Percentiles rank a stretch among this genome's conserved stretches.
These are phyloP conservation scores for Coregonus ussuriensis DNA, from an alignment of 2,797 vertebrate genomes.

Conservation along the genomic window DNA sequence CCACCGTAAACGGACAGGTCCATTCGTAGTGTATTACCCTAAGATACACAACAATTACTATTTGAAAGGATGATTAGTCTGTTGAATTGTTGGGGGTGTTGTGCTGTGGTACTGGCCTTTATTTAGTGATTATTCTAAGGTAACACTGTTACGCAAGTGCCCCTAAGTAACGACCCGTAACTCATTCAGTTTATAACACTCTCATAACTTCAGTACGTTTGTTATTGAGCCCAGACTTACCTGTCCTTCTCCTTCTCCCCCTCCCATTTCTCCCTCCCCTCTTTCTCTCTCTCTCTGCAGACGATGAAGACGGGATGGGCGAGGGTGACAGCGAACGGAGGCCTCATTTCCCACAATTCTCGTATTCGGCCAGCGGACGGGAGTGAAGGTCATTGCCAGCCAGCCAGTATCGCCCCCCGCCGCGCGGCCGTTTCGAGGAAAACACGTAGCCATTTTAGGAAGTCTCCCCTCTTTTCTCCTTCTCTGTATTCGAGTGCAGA, in stretches of 20 bases:
- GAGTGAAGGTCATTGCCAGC: slow-evolving; percentile 59
- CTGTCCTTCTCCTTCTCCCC: neutral
- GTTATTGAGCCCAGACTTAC: too few relatives aligned
- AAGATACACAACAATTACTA: neutral
- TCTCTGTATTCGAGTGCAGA: slow-evolving; percentile 64
- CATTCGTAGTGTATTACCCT: too few relatives aligned
- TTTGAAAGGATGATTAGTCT: neutral
- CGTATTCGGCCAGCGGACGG: slow-evolving; percentile 76
- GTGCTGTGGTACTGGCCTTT: too few relatives aligned
- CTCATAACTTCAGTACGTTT: too few relatives aligned
- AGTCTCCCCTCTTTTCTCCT: slow-evolving; percentile 74
- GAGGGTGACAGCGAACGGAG: slow-evolving; percentile 78
- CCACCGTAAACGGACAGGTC: too few relatives aligned
- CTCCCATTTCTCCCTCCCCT: neutral
- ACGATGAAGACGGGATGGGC: slow-evolving; percentile 81
- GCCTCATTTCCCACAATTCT: slow-evolving; percentile 83
- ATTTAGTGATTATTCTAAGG: too few relatives aligned
- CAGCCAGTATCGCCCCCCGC: slow-evolving; percentile 5
- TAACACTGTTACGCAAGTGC: too few relatives aligned
- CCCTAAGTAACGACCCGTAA: too few relatives aligned
- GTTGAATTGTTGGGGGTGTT: neutral
- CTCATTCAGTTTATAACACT: too few relatives aligned
- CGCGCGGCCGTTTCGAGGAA: slow-evolving; percentile 39
- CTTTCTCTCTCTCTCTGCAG: slow-evolving; percentile 43
- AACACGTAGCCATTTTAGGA: slow-evolving; percentile 76